Conservation (phyloP, 2,797 vertebrate species). For the Hipposideros larvatus region DNA sequence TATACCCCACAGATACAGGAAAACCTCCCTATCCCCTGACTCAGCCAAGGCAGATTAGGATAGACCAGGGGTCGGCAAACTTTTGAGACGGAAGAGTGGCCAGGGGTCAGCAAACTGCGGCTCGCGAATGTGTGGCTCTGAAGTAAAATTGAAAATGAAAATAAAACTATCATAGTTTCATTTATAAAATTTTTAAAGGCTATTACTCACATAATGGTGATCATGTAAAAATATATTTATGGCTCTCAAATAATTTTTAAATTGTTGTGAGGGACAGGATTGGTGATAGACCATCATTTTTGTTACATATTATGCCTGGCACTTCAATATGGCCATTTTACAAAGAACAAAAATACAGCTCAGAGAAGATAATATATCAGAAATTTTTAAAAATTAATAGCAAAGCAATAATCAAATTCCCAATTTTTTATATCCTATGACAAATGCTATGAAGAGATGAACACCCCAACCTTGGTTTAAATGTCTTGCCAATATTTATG, state of each 20-base stretch:
- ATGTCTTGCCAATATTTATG: neutral
- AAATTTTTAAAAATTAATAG: slow-evolving; percentile 37
- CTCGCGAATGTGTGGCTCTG: too few relatives aligned
- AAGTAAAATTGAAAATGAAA: too few relatives aligned
- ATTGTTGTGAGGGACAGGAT: too few relatives aligned
- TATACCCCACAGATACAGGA: neutral
- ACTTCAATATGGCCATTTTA: slow-evolving; percentile 2
- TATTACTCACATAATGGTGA: too few relatives aligned
- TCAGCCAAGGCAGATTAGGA: neutral
- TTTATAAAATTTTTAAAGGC: too few relatives aligned
- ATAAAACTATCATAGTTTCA: too few relatives aligned
- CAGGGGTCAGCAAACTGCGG: too few relatives aligned
- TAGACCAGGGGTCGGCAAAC: neutral
- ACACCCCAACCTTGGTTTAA: neutral
- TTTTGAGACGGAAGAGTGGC: too few relatives aligned
- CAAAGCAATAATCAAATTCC: slow-evolving; percentile 50
- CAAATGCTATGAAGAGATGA: slow-evolving; percentile 12
- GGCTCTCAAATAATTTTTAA: too few relatives aligned
- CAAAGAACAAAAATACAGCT: slow-evolving; percentile 44
- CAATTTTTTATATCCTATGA: neutral
- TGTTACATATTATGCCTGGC: neutral
- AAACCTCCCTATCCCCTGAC: slow-evolving; percentile 2
- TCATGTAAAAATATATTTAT: too few relatives aligned
- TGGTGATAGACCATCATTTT: neutral
- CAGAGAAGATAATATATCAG: slow-evolving; percentile 35